Evolutionary conservation across 2,113 vertebrate genomes (phyloP), one percentile per base, ranked within the genome.

Genomic region (Haemorhous mexicanus): DNA sequence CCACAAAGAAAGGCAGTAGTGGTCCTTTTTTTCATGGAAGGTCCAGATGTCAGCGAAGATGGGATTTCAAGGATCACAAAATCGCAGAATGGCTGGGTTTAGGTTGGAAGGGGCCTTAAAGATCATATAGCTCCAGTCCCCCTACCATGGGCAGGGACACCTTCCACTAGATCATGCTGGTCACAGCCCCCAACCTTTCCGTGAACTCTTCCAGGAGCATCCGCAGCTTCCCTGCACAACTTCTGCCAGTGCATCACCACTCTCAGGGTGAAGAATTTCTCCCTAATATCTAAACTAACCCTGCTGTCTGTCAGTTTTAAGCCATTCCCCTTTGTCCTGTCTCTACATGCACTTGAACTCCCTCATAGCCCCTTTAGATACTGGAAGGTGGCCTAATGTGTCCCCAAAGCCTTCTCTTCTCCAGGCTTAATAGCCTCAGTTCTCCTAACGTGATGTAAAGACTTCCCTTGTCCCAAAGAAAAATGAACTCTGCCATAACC

Each of bases 121-220:
- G 4, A 33, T 8, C 15, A 50, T 28, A 2, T 11, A 37, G 6
- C 13, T 50, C 15, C 22, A 11, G 2, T 13, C 6, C 2, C 17
- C 37, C 21, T 58, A 24, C 18, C 17, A 28, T 16, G 26, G 14
- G 7, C 10, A 37, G 18, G 27, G 37, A 73, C 22, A 35, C 3
- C 2, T 35, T 80, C 35, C 27, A 50, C 12, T 44, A 23, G 18
- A 66, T 6, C 12, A 16, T 8, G 4, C 1, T 44, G 37, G 16
- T 44, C 37, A 74, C 44, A 81, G 13, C 10, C 19, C 13, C 13
- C 10, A 59, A 8, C 3, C 0, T 61, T 74, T 33, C 13, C 23
- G n/a, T 74, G 53, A n/a, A 75, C 24, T 10, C 19, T n/a, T 75
- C 19, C 39, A n/a, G 37, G 19, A 7, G 5, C 14, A 67, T 16